Evolutionary conservation across 1,140 invertebrate species (phyloP), one percentile per base, ranked within the genome.

Genomic region (Rhizoglyphus robini): DNA sequence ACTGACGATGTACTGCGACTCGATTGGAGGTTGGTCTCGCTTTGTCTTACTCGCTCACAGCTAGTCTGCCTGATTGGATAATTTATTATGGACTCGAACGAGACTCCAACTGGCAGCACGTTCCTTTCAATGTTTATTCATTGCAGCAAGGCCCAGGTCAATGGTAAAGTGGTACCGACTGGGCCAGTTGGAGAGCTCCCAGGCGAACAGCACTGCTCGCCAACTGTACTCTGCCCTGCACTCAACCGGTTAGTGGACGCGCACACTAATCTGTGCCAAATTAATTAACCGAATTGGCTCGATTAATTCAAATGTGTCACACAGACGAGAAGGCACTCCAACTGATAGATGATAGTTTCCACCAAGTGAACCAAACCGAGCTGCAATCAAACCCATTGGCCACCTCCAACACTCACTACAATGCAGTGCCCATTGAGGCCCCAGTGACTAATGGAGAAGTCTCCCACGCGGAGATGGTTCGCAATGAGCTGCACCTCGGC

Each of bases 131-230:
- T 41, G 8, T 41, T 41, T 41, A 11, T 41, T 41, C 36, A 11
- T 11, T 41, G 8, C 36, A 60, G 58, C 15, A 29, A 18, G 27
- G 15, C 58, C 58, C 13, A 34, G 15, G 58, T 60, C 58, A 60
- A 60, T 60, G 15, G 27, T 60, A 60, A 60, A 60, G 29, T 60
- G 58, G 58, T 60, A 60, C 27, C 58, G 58, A 29, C 27, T 60
- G 58, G 29, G 8, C 23, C 27, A 60, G 27, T 60, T 34, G n/a
- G 58, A 60, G 27, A 60, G 36, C 13, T 20, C 48, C 27, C 8
- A 8, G 51, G 31, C 51, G 23, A 46, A 60, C 27, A 15, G 31
- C 13, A 60, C 32, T 13, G 27, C 15, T 46, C 15, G 8, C 13
- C 58, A 60, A 60, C 30, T 60, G 15, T 60, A 60, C 15, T 15